phyloP scores from a whole-genome alignment of 2,888 invertebrate genomes.

The Ennomos erosarius region DNA sequence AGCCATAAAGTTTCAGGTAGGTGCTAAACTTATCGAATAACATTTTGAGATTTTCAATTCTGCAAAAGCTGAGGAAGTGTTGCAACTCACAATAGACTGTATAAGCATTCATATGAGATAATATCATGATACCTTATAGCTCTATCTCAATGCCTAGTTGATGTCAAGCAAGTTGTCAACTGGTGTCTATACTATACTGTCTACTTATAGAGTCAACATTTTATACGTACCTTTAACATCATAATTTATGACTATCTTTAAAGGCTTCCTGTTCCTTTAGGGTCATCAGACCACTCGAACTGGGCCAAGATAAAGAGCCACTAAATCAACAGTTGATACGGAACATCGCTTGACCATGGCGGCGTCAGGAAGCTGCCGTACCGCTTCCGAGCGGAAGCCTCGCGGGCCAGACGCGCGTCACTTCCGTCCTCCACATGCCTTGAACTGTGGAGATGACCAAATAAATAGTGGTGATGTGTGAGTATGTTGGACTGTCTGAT shows the following conservation, averaged over 20 bases:
- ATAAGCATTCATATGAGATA: no score
- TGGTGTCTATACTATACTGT: no score
- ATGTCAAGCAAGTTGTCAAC: no score
- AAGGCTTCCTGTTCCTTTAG: slow-evolving; percentile 15
- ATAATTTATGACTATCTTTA: background rate
- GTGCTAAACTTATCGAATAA: slow-evolving; percentile 17
- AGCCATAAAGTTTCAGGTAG: slow-evolving; percentile 22
- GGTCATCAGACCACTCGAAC: background rate
- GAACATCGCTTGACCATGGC: slow-evolving; percentile 60
- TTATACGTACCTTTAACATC: no score
- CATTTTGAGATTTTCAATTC: background rate
- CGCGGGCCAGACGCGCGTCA: slow-evolving; percentile 59
- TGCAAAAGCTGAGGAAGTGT: no score
- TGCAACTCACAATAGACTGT: no score
- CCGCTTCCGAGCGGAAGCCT: slow-evolving; percentile 75
- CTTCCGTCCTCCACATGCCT: slow-evolving; percentile 57
- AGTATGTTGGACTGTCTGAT: slow-evolving; percentile 28
- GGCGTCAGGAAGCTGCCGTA: slow-evolving; percentile 62
- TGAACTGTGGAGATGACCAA: slow-evolving; percentile 30
- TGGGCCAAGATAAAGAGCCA: slow-evolving; percentile 5
- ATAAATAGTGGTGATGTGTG: slow-evolving; percentile 22
- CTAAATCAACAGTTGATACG: slow-evolving; percentile 41
- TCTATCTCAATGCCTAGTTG: no score
- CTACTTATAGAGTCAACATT: no score
- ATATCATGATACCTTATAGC: no score